These are phyloP conservation scores for Theocolax elegans DNA, from an alignment of 1,140 invertebrate species.

Conservation along the genomic window DNA sequence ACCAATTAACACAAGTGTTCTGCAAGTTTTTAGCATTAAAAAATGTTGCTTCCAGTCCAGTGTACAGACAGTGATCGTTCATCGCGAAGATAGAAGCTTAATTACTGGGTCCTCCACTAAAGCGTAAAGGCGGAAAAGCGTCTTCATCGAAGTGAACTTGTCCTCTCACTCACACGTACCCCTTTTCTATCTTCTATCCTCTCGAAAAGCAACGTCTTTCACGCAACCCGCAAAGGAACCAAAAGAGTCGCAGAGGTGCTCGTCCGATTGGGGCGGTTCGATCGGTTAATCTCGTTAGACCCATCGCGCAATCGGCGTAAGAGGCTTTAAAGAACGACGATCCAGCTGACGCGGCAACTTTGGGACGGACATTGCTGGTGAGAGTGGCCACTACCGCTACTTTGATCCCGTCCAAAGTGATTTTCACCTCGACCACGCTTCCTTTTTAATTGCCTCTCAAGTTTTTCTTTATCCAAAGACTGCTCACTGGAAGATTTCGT, in stretches of 20 bases:
- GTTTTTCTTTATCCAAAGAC: no score
- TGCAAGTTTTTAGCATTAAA: no score
- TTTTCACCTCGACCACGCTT: no score
- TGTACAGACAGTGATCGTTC: no score
- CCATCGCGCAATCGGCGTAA: conserved; percentile 1
- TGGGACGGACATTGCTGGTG: no score
- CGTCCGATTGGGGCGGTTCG: not conserved
- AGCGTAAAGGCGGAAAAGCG: conserved; percentile 12
- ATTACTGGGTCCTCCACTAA: not conserved
- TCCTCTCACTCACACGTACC: not conserved
- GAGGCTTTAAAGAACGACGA: conserved; percentile 7
- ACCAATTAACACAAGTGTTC: no score
- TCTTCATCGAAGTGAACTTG: not conserved
- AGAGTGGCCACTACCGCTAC: no score
- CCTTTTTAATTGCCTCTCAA: no score
- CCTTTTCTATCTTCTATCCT: no score
- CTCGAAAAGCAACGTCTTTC: not conserved
- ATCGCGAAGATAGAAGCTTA: conserved; percentile 4
- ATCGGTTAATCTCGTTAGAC: conserved; percentile 15
- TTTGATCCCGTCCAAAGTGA: no score
- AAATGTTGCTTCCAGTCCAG: no score
- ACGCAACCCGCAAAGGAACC: not conserved
- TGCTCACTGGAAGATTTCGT: no score
- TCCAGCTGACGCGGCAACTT: not conserved
- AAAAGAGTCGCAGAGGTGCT: not conserved